These are phyloP conservation scores for Bothrops jararaca DNA, from an alignment of 2,113 vertebrate genomes.

Conservation along the genomic window DNA sequence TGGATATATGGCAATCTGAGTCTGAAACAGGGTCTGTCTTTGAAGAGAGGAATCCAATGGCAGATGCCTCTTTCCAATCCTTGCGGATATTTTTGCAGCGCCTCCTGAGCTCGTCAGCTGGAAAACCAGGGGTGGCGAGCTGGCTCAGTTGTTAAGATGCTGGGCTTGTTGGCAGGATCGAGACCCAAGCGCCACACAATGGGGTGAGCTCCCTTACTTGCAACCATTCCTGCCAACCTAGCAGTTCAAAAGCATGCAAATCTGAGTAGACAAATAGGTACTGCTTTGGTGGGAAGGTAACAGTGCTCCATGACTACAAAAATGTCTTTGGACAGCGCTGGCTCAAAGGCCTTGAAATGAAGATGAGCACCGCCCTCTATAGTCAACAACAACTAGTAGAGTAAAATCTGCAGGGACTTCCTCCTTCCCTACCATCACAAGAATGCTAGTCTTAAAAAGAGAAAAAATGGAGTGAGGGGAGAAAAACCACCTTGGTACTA, in stretches of 20 bases:
- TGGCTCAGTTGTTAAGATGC: no score
- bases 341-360: not conserved
- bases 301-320: not conserved
- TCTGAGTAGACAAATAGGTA: not conserved
- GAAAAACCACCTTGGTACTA: not conserved
- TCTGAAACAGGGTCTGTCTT: not conserved
- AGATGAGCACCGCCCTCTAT: not conserved
- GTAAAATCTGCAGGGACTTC: not conserved
- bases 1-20: not conserved
- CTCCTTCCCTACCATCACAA: not conserved
- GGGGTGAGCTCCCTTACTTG: not conserved
- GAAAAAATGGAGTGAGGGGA: not conserved
- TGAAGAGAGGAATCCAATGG: not conserved
- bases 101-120: no score
- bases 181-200: not conserved
- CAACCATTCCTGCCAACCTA: not conserved
- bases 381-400: no score
- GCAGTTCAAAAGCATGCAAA: not conserved
- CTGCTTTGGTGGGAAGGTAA: not conserved
- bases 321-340: not conserved
- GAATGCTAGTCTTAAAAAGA: not conserved
- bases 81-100: not conserved
- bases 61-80: not conserved
- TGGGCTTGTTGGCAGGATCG: not conserved
- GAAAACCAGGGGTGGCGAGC: not conserved